Percentiles rank a stretch among this genome's conserved stretches.
Conservation (phyloP, 1,140 invertebrate species). For the Drosophila chauvacae region DNA sequence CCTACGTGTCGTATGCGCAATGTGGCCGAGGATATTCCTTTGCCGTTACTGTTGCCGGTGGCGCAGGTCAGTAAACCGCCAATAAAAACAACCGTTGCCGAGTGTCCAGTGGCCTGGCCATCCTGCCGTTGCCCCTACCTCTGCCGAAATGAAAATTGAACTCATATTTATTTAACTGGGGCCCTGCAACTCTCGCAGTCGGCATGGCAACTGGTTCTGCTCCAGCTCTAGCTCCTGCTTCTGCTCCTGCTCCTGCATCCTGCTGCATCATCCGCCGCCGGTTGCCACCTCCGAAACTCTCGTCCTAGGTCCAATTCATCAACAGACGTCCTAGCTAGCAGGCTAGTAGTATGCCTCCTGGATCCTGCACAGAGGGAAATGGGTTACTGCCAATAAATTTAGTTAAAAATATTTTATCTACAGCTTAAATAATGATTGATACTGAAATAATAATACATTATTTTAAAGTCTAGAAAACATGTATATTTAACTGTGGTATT, state of each 20-base stretch:
- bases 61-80: conserved; percentile 81
- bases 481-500: too few species aligned
- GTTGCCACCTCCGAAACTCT: conserved; percentile 28
- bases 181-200: conserved; percentile 55
- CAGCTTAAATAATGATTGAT: too few species aligned
- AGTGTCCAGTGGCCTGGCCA: conserved; percentile 21
- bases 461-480: too few species aligned
- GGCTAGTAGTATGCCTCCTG: conserved; percentile 27
- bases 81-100: conserved; percentile 75
- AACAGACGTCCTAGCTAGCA: conserved; percentile 67
- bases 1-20: conserved; percentile 72
- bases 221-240: conserved; percentile 4
- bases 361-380: conserved; percentile 17
- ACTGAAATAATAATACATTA: too few species aligned
- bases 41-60: conserved; percentile 58
- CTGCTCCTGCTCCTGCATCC: neutral
- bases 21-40: conserved; percentile 29
- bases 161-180: conserved; percentile 81
- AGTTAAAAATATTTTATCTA: neutral
- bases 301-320: conserved; percentile 75
- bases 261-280: conserved; percentile 7
- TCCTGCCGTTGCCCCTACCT: neutral
- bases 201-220: conserved; percentile 41
- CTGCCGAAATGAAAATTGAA: conserved; percentile 77
- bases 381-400: neutral